Evolutionary conservation across 2,113 vertebrate genomes (phyloP).

Genomic region (Lichenostomus cassidix): DNA sequence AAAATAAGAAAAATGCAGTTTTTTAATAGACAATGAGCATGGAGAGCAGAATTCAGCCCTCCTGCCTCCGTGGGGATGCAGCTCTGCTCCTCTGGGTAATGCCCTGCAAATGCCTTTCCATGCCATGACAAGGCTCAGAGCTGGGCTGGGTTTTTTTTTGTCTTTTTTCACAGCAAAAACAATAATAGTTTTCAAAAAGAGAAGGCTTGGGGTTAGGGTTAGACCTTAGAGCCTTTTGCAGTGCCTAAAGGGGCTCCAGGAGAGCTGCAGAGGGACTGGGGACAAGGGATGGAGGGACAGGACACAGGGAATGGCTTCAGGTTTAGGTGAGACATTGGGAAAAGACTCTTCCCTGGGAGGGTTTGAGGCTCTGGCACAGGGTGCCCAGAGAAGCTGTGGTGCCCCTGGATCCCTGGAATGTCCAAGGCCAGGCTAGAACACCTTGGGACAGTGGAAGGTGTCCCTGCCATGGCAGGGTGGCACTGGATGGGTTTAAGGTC

Average conservation of each 20-base stretch:
- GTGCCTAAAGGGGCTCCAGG: neutral
- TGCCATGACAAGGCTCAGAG: neutral
- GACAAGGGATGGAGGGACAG: neutral
- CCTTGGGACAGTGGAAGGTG: neutral
- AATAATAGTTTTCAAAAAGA: neutral
- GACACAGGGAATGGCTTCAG: neutral
- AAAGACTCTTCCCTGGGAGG: accelerated
- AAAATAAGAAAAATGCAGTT: no score
- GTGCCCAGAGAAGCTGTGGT: neutral
- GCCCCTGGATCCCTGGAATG: neutral
- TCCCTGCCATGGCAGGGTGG: neutral
- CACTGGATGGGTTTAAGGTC: neutral
- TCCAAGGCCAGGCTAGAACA: neutral
- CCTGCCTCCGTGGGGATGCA: accelerated
- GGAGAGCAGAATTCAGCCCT: neutral
- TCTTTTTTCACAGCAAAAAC: neutral
- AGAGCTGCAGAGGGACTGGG: neutral
- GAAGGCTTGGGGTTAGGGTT: neutral
- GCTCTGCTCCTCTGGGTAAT: neutral
- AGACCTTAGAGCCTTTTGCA: neutral
- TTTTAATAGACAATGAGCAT: neutral
- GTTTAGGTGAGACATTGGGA: neutral
- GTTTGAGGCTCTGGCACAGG: neutral
- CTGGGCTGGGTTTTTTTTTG: neutral
- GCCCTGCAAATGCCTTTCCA: neutral